Base-by-base conservation (phyloP, 2,113 vertebrate genomes). In the Chelonoidis abingdonii region DNA sequence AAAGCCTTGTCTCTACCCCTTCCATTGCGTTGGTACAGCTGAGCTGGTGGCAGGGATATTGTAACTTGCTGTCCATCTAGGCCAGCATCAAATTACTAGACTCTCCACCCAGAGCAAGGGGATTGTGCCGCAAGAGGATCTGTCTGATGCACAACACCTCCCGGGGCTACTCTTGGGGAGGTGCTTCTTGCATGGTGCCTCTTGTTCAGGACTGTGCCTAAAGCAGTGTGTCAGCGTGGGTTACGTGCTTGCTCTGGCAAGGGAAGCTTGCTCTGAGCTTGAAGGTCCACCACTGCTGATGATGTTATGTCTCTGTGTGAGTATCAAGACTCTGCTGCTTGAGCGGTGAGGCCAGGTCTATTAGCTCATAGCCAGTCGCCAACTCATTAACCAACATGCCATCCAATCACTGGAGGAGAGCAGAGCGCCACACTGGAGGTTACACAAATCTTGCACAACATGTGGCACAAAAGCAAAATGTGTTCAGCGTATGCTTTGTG, bases 21-120 rank as follows among this genome's bases (percentile, higher is more conserved):
- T 22, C 19, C 62, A 76, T 2, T 19, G n/a, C 27, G 2, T 44
- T 76, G 38, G 38, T 38, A 8, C 0, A 8, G 22, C 11, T 25
- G 4, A 24, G 17, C 27, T 6, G 31, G 41, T 0, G 9, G 19
- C 17, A 35, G n/a, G 5, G 52, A 5, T 1, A 13, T 13, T 31
- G 57, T 19, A 21, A 54, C 9, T 19, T 38, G 11, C n/a, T 31
- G 16, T 52, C 0, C 0, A 1, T 13, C 13, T 22, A 47, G 41
- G 75, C 24, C 24, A 38, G 17, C 35, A 72, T 17, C 65, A 38
- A 38, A 19, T 8, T 22, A 72, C 10, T 10, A 22, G 41, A 41
- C 41, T 44, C 10, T 14, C 14, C 41, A 35, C 25, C 10, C 25
- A 5, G 83, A 52, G 29, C 12, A 0, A 25, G 11, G 17, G 52